Base-by-base conservation (phyloP, 2,113 vertebrate species). In the Microcebus jonahi region DNA sequence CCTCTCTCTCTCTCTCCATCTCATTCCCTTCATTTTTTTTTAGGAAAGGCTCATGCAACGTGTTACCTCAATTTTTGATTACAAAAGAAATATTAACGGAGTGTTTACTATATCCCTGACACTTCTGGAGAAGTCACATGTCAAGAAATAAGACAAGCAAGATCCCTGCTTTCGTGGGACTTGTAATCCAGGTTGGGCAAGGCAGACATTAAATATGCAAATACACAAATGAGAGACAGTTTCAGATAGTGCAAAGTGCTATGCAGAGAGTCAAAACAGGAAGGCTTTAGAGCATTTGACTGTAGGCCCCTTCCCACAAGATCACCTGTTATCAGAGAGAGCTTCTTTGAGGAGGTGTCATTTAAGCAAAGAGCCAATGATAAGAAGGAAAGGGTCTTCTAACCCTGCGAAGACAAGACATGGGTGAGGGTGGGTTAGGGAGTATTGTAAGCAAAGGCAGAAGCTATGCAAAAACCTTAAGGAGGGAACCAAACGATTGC, bases 151-250 rank as follows among this genome's bases (percentile, higher is more conserved):
- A 94, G 61, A 39, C 12, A 81, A n/a, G 15, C 18, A 65, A n/a
- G 42, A 13, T 77, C 20, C 48, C n/a, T 77, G 71, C 65, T 96
- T 96, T 95, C 25, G 12, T 95, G 79, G 48, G 18, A 86, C 6
- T 93, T 88, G 8, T n/a, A 71, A 67, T 82, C 59, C 57, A 82
- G 20, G 39, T 65, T n/a, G 59, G 59, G 15, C 61, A 94, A 79
- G 14, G n/a, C 29, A 91, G 73, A 93, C 36, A 57, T 63, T 71
- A 79, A 91, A 71, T 53, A 50, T 15, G n/a, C 36, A 48, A 42
- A 94, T 70, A 55, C 0, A 7, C 18, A 91, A 70, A 36, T 65
- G 34, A 75, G 17, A 50, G 21, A 42, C 77, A 29, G 36, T 89
- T 82, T 82, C 23, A 27, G 34, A 42, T 4, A 36, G 36, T 68